Conservation (phyloP, 2,888 invertebrate genomes). For the Clanis bilineata region DNA sequence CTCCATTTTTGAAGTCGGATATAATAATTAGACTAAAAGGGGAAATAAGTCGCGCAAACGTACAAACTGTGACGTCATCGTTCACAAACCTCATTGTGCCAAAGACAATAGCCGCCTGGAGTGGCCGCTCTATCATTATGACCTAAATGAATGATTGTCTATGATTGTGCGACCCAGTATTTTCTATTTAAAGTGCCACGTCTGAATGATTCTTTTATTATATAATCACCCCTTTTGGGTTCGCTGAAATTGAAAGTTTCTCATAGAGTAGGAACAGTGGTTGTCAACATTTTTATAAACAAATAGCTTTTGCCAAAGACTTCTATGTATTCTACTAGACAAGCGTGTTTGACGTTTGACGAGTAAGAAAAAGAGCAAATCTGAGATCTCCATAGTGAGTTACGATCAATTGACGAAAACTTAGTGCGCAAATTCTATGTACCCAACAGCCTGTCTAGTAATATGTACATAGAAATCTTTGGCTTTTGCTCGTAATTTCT, state of each 20-base stretch:
- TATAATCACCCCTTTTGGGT: slow-evolving; percentile 34
- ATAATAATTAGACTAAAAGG: background rate
- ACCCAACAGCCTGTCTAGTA: no score
- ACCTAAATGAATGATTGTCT: slow-evolving; percentile 39
- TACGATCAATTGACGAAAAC: no score
- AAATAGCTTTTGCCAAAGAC: no score
- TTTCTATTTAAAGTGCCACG: slow-evolving; percentile 35
- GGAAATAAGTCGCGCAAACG: background rate
- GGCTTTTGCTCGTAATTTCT: no score
- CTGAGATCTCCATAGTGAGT: no score
- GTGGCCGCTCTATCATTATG: slow-evolving; percentile 24
- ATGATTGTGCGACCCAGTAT: slow-evolving; percentile 28
- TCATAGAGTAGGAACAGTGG: slow-evolving; percentile 30
- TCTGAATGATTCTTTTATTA: slow-evolving; percentile 31
- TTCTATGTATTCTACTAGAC: no score
- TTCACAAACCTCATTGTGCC: background rate
- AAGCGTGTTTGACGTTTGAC: no score
- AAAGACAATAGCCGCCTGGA: background rate
- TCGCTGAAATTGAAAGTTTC: slow-evolving; percentile 18
- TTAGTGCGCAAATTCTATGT: no score
- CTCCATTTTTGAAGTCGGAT: no score
- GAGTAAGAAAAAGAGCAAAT: no score
- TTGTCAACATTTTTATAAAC: slow-evolving; percentile 27
- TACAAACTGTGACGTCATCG: background rate
- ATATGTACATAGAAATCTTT: no score